phyloP scores from a whole-genome alignment of 1,140 invertebrate genomes.

The Bilobella aurantiaca region DNA sequence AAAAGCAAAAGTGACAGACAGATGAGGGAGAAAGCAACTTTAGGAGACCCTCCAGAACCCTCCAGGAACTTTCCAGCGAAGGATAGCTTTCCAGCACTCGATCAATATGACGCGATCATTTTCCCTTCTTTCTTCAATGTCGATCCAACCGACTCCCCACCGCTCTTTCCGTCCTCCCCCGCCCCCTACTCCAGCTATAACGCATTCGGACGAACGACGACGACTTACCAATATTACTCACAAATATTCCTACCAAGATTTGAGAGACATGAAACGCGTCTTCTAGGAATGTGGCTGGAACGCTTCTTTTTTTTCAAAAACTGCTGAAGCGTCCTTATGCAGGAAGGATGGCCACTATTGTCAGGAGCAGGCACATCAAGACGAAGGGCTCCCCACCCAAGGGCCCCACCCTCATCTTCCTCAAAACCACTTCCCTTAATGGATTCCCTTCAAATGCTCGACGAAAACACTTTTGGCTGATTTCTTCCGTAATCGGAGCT shows the following conservation, averaged over 20 bases:
- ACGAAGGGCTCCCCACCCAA: too few species aligned
- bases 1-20: conserved; percentile 9
- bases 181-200: not conserved
- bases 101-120: conserved; percentile 8
- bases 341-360: not conserved
- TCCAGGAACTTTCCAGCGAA: not conserved
- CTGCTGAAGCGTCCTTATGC: too few species aligned
- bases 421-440: not conserved
- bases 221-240: too few species aligned
- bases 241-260: too few species aligned
- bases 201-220: not conserved
- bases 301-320: too few species aligned
- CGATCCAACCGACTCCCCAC: conserved; percentile 2
- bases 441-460: not conserved
- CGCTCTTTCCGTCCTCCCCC: not conserved
- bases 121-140: not conserved
- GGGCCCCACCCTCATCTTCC: too few species aligned
- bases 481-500: not conserved
- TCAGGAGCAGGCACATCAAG: not conserved
- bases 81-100: not conserved
- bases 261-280: too few species aligned
- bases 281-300: too few species aligned
- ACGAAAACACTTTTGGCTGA: not conserved
- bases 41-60: not conserved
- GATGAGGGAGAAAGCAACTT: not conserved